Evolutionary conservation across 2,888 invertebrate species (phyloP), one percentile per base, ranked within the genome.

Genomic region (Napeogenes inachia): DNA sequence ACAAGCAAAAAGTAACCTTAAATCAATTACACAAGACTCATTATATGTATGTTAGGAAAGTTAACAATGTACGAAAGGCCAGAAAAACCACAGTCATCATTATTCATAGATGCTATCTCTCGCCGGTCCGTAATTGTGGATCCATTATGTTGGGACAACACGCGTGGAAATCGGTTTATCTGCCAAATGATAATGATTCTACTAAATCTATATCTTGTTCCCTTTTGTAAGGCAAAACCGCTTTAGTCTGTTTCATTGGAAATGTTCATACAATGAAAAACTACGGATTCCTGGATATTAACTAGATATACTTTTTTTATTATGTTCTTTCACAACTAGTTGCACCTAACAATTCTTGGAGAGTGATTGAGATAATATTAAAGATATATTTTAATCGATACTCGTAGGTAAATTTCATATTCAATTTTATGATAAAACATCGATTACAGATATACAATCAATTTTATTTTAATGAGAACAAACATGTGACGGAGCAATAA

Each of bases 21-120:
- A 13, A 1, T 2, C 0, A 4, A 13, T 21, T 2, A 0, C 0
- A 13, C 35, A 66, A 30, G 45, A n/a, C n/a, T 54, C 10, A 32
- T 12, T 35, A 38, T 63, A 33, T 35, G 5, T 2, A 3, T 10
- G n/a, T 4, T 13, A 4, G 45, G 45, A 42, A 13, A 35, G 54
- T 57, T 54, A 32, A 53, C 45, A 38, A 50, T 30, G 30, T 30
- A 50, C 50, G 38, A 55, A 45, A n/a, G 54, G 13, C 61, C 57
- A 57, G 57, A 64, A 59, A 63, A 61, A 61, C 56, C 59, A 66
- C 64, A 64, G 57, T 57, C 56, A 47, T 47, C 59, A 63, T 57
- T 61, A 61, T 55, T 66, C 59, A 50, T 59, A 60, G 66, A 66
- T 64, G 45, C 32, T 66, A 66, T 66, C 64, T 61, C 50, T 50